A percentile compares a stretch with the other conserved stretches of the same genome.
Evolutionary conservation across 2,888 invertebrate genomes (phyloP).

Genomic region (Notocelia uddmanniana): DNA sequence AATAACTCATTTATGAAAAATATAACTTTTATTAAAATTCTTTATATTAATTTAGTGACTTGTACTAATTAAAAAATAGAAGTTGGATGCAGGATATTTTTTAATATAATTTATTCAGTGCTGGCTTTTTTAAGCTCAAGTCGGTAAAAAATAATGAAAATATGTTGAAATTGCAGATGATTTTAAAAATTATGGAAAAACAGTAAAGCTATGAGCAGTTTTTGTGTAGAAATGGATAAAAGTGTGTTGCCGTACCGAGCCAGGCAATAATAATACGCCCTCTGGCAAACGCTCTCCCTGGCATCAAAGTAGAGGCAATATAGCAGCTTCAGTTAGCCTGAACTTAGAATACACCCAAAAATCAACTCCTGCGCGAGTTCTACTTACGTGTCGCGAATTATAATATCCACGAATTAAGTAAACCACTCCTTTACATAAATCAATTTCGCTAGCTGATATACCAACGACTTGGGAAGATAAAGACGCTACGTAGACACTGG

Average conservation of each 20-base stretch:
- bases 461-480: background rate
- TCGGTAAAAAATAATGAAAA: background rate
- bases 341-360: too few relatives aligned
- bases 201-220: background rate
- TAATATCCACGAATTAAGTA: background rate
- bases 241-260: background rate
- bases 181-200: background rate
- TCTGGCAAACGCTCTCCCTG: background rate
- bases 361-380: too few relatives aligned
- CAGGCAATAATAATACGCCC: too few relatives aligned
- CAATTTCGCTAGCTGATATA: background rate
- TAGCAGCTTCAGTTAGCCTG: too few relatives aligned
- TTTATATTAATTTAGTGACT: background rate
- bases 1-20: background rate
- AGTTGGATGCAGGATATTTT: background rate
- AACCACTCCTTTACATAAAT: background rate
- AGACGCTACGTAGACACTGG: background rate
- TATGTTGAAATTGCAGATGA: background rate
- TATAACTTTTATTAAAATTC: background rate
- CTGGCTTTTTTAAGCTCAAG: background rate
- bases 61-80: background rate
- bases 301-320: background rate
- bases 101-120: background rate
- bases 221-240: background rate
- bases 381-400: background rate